Conservation (phyloP, 2,888 invertebrate species). For the Lasioglossum villosulum region DNA sequence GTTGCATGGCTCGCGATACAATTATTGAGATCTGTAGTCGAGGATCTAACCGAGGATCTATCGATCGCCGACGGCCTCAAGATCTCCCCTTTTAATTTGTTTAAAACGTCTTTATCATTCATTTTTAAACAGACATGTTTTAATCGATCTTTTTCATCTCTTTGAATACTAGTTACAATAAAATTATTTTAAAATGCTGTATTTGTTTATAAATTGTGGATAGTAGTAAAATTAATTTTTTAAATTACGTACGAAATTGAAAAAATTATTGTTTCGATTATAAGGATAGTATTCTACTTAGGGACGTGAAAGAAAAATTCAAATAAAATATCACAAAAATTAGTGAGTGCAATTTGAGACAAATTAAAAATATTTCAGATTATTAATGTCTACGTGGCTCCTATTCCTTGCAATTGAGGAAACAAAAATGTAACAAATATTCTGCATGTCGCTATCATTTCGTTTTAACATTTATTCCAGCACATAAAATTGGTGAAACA, state of each 20-base stretch:
- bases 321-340: too few species aligned
- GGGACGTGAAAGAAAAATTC: too few species aligned
- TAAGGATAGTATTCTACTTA: too few species aligned
- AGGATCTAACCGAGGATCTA: neutral
- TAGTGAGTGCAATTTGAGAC: too few species aligned
- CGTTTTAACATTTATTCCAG: too few species aligned
- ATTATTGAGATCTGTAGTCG: neutral
- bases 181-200: neutral
- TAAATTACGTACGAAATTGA: neutral
- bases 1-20: slow-evolving; percentile 21
- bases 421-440: neutral
- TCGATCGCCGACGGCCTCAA: neutral
- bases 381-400: too few species aligned
- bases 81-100: neutral
- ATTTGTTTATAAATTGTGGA: neutral
- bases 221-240: too few species aligned
- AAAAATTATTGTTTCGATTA: neutral
- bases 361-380: too few species aligned
- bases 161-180: neutral
- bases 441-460: too few species aligned
- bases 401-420: too few species aligned
- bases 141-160: neutral
- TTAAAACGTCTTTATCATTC: neutral
- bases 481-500: too few species aligned
- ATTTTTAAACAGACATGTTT: neutral